These are phyloP conservation scores for Peucedramus taeniatus DNA, from an alignment of 2,113 vertebrate species.

Conservation along the genomic window DNA sequence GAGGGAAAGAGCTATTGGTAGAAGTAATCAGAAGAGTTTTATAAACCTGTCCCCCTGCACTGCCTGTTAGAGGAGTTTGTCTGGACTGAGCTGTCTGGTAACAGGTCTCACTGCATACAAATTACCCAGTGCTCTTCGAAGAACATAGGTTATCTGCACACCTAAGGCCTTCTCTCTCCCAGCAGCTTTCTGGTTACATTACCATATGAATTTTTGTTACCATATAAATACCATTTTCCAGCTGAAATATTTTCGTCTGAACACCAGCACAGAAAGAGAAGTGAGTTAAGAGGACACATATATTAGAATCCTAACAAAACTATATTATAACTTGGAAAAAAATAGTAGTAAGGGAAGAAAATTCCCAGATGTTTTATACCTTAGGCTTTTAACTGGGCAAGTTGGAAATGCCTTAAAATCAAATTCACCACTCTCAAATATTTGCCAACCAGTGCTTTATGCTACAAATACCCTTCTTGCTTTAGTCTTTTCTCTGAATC, in stretches of 20 bases:
- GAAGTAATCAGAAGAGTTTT: background rate
- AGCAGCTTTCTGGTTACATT: background rate
- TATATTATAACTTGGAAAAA: background rate
- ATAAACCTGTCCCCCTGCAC: background rate
- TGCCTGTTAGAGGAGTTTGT: background rate
- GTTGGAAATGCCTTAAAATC: background rate
- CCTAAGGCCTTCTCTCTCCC: background rate
- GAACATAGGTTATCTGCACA: background rate
- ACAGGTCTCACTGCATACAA: background rate
- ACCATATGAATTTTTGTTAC: background rate
- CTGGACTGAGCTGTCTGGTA: background rate
- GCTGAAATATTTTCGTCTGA: background rate
- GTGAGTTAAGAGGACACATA: background rate
- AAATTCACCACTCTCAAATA: background rate
- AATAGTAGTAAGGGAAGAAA: background rate
- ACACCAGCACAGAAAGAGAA: background rate
- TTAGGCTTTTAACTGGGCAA: background rate
- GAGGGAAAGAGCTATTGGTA: background rate
- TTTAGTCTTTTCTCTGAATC: background rate
- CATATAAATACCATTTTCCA: rapidly evolving
- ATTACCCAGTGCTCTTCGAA: background rate
- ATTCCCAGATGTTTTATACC: rapidly evolving
- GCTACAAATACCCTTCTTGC: background rate
- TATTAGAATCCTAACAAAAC: background rate
- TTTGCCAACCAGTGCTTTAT: background rate